Evolutionary conservation across 1,140 invertebrate genomes (phyloP), one percentile per base, ranked within the genome.

Genomic region (Orchestia grillus): DNA sequence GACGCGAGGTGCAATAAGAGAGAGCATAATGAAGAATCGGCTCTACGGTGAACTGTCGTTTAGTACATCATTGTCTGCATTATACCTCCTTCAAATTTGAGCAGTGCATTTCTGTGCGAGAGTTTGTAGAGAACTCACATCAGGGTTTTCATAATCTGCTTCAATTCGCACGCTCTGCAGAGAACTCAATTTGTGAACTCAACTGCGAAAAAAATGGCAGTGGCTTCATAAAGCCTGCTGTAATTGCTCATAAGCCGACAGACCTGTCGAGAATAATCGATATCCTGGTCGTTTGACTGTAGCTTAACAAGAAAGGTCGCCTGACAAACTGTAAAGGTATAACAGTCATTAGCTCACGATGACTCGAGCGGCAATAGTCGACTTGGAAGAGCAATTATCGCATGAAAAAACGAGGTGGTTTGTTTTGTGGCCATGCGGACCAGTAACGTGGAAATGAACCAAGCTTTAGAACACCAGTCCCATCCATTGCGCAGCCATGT

Each of bases 201-300:
- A 77, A 77, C 11, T 15, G 62, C 11, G 62, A 15, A 77, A 77
- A 77, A 77, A 77, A 77, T 36, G 11, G 62, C 62, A 77, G 62
- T 77, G 11, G 28, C 62, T 77, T 36, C 62, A 36, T 77, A 77
- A 36, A 77, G 62, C 62, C 11, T 19, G 62, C 62, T 77, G 62
- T 77, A 77, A 77, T 77, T 77, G 62, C 62, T 77, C 62, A 77
- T 77, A 77, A 77, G 62, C 62, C 62, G 62, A 77, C 62, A 77
- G 62, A 77, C 62, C 28, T 77, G 62, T 77, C 62, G 15, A 77
- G 62, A 77, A 77, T 77, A 77, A 77, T 77, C 62, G 28, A 77
- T 77, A 77, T 77, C 62, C 62, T 77, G 62, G 62, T 77, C 62
- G 62, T 77, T 15, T 77, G 28, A 77, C 62, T 77, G 62, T 1